Evolutionary conservation across 2,888 invertebrate genomes (phyloP), one percentile per base, ranked within the genome.

Genomic region (Cheilosia grossa): DNA sequence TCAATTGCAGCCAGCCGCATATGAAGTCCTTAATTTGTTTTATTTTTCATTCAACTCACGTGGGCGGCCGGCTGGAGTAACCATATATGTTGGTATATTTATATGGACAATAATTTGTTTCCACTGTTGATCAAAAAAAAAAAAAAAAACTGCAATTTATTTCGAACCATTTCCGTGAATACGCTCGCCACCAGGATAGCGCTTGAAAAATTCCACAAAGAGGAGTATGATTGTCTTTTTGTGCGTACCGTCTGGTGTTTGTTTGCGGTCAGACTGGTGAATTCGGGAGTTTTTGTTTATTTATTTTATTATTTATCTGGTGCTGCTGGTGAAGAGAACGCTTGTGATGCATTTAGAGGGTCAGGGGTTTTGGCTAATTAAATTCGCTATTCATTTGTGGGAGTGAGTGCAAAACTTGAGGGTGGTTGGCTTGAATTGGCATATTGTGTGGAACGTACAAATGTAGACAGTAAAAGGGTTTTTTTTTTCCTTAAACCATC

Each of bases 261-360:
- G 78, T 73, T 82, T 82, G 72, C 56, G 72, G 77, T 78, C 72
- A 72, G 72, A 56, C 77, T 82, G 33, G n/a, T 51, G n/a, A 2
- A 27, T 30, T 40, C 3, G 30, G 4, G 33, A 63, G 47, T 63
- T 63, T 24, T 33, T 30, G 19, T 1, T 13, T 51, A 0, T 21
- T 24, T 47, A 54, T 44, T 40, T 33, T n/a, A n/a, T 42, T 61
- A 30, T 27, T 61, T 19, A 27, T 27, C 27, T 27, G 27, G 4
- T 27, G 27, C 27, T 24, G 13, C 21, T 53, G 51, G 42, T 63
- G 44, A 30, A 73, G 53, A 53, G 13, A 30, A 53, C 61, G 17
- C 19, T 9, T 47, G 9, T 47, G 47, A 19, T 37, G 13, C 13
- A 17, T 19, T 44, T 7, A 9, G 19, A 7, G 44, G 44, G 0